These are phyloP conservation scores for Sebastes kiyomatsui DNA, from an alignment of 2,797 vertebrate genomes.

Conservation along the genomic window DNA sequence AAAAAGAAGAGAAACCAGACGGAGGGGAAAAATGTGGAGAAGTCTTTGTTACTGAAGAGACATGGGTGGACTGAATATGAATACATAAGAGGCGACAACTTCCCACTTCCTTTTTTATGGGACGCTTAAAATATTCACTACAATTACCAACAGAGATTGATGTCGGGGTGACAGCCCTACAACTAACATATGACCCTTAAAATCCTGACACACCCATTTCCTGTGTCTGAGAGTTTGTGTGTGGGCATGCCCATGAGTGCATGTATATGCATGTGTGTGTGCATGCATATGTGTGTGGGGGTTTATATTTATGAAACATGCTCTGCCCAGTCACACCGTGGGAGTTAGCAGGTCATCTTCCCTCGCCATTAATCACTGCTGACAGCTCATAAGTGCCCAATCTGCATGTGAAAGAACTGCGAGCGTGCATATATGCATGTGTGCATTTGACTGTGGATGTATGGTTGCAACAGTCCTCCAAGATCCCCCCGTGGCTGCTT, in stretches of 20 bases:
- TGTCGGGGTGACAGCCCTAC: conserved; percentile 45
- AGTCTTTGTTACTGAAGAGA: conserved; percentile 36
- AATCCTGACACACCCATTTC: conserved; percentile 68
- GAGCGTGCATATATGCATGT: conserved; percentile 36
- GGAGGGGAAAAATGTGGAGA: not conserved
- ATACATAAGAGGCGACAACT: conserved; percentile 42
- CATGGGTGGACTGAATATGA: conserved; percentile 48
- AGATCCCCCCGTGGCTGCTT: conserved; percentile 37
- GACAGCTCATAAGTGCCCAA: conserved; percentile 77
- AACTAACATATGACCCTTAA: conserved; percentile 58
- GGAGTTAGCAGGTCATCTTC: conserved; percentile 78
- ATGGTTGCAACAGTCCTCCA: conserved; percentile 11
- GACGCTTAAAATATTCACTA: conserved; percentile 17
- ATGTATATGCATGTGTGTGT: conserved; percentile 14
- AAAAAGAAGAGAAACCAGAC: conserved; percentile 22
- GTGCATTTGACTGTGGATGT: conserved; percentile 33
- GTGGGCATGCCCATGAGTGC: not conserved
- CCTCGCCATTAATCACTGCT: conserved; percentile 79
- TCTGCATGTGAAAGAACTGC: conserved; percentile 80
- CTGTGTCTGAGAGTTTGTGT: conserved; percentile 49
- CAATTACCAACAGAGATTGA: conserved; percentile 55
- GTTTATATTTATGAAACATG: conserved; percentile 59
- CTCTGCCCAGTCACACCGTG: conserved; percentile 70
- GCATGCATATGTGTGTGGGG: not conserved
- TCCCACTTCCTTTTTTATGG: conserved; percentile 52